phyloP scores from a whole-genome alignment of 2,888 invertebrate genomes.

The Ceratothoa steindachneri region DNA sequence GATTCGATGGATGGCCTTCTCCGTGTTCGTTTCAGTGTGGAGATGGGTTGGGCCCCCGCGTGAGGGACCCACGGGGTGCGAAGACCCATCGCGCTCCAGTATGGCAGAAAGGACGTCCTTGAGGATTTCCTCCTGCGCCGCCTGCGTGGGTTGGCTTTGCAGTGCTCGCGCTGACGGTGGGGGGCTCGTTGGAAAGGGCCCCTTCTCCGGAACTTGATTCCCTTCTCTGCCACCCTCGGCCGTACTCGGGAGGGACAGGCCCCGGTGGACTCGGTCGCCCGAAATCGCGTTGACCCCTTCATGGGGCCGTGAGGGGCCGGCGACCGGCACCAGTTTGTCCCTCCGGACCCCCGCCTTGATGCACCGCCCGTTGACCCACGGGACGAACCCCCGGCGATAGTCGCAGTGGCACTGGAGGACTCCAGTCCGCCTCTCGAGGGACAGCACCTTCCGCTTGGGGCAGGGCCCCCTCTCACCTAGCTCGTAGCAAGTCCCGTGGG shows the following conservation, averaged over 20 bases:
- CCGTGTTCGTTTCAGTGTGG: background rate
- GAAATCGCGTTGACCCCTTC: background rate
- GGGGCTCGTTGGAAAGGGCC: no score
- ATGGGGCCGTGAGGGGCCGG: background rate
- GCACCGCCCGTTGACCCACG: conserved; percentile 57
- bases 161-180: no score
- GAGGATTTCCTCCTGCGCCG: background rate
- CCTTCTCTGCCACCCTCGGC: no score
- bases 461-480: conserved; percentile 49
- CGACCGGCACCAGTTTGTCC: conserved; percentile 9
- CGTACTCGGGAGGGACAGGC: background rate
- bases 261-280: background rate
- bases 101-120: background rate
- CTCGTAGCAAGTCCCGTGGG: conserved; percentile 48
- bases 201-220: no score
- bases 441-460: conserved; percentile 37
- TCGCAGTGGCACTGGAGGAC: conserved; percentile 58
- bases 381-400: conserved; percentile 62
- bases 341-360: conserved; percentile 10
- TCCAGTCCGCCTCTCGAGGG: conserved; percentile 44
- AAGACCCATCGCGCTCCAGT: background rate
- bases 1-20: background rate
- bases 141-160: no score
- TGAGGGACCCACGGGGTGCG: background rate
- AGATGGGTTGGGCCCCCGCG: background rate